phyloP scores from a whole-genome alignment of 2,888 invertebrate genomes.

The Falcaria lacertinaria region DNA sequence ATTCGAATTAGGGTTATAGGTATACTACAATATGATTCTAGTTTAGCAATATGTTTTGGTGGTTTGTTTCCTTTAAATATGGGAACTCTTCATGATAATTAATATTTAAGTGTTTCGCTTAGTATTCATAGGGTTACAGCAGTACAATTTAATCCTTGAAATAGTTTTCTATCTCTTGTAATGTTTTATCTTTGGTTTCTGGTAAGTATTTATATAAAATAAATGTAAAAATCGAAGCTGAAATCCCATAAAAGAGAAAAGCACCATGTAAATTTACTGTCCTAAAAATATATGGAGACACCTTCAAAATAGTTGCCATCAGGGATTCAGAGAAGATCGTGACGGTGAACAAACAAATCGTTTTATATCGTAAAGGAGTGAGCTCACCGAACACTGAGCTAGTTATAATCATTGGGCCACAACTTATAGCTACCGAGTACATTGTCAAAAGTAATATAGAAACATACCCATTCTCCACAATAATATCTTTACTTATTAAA shows the following conservation, averaged over 20 bases:
- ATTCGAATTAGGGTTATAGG: no score
- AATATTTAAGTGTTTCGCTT: no score
- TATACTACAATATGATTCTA: no score
- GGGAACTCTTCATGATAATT: no score
- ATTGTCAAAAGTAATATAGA: slow-evolving; percentile 22
- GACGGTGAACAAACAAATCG: slow-evolving; percentile 15
- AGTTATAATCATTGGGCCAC: slow-evolving; percentile 29
- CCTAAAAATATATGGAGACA: slow-evolving; percentile 22
- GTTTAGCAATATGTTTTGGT: no score
- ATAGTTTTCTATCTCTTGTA: slow-evolving; percentile 25
- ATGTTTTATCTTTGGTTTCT: slow-evolving; percentile 32
- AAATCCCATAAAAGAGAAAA: slow-evolving; percentile 25
- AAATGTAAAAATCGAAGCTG: slow-evolving; percentile 17
- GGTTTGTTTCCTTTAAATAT: no score
- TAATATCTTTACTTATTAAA: slow-evolving; percentile 20
- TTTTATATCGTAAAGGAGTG: slow-evolving; percentile 21
- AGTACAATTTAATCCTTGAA: slow-evolving; percentile 7
- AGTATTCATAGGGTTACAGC: no score
- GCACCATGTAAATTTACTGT: slow-evolving; percentile 21
- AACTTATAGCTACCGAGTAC: slow-evolving; percentile 31
- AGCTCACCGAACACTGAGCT: slow-evolving; percentile 23
- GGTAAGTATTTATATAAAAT: slow-evolving; percentile 26
- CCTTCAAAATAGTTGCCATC: slow-evolving; percentile 19
- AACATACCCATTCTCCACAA: slow-evolving; percentile 24
- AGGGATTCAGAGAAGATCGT: slow-evolving; percentile 12